Evolutionary conservation across 2,888 invertebrate species (phyloP).

Genomic region (Volucella inflata): DNA sequence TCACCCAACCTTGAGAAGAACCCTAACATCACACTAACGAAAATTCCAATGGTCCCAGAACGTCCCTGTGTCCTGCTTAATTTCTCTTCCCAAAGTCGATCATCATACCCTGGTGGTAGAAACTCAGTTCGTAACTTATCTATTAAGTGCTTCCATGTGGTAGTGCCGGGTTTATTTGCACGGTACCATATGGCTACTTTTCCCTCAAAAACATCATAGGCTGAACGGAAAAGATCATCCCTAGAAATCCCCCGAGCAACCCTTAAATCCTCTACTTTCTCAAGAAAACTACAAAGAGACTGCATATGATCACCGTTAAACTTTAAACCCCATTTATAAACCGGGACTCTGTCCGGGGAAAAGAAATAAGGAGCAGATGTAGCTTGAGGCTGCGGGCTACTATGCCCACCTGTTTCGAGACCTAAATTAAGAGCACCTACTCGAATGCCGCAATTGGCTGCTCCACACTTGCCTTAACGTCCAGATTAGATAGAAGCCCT

Average conservation of each 20-base stretch:
- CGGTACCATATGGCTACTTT: slow-evolving; percentile 28
- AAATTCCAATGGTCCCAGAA: slow-evolving; percentile 35
- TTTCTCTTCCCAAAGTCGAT: slow-evolving; percentile 32
- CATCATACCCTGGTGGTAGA: slow-evolving; percentile 38
- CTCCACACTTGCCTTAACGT: neutral
- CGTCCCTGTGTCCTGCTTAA: slow-evolving; percentile 28
- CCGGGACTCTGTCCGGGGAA: neutral
- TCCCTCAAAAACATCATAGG: slow-evolving; percentile 27
- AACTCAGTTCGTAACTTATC: slow-evolving; percentile 30
- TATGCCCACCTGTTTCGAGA: too few relatives aligned
- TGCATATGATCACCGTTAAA: slow-evolving; percentile 22
- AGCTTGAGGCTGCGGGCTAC: neutral
- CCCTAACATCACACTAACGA: slow-evolving; percentile 7
- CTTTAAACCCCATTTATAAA: slow-evolving; percentile 31
- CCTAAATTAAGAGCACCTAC: too few relatives aligned
- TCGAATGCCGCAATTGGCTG: neutral
- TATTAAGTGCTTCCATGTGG: slow-evolving; percentile 5
- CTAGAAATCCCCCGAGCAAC: neutral
- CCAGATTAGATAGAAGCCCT: neutral
- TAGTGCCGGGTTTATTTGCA: slow-evolving; percentile 10
- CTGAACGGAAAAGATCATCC: slow-evolving; percentile 2
- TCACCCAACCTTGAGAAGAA: slow-evolving; percentile 23
- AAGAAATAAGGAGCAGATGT: neutral
- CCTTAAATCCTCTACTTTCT: neutral
- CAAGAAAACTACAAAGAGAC: slow-evolving; percentile 26